These are phyloP conservation scores for Epizoanthus illoricatus DNA, from an alignment of 92 coral and sea anemone species.

Conservation along the genomic window DNA sequence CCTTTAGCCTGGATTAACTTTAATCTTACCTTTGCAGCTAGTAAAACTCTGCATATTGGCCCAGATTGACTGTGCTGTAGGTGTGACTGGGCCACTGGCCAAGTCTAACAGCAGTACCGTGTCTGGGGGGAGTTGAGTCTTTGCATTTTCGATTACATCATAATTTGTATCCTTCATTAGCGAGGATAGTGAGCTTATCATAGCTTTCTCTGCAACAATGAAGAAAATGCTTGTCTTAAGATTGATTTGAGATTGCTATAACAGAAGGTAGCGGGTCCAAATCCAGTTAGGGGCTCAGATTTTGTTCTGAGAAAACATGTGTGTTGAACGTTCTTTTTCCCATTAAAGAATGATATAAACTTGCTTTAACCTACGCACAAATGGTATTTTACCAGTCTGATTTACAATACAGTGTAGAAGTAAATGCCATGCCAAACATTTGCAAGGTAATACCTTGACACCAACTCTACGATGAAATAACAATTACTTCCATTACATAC, in stretches of 20 bases:
- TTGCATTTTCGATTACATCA: constrained; percentile 65
- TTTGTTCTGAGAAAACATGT: no score
- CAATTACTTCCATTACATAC: no score
- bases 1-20: not conserved
- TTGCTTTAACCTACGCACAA: no score
- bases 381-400: no score
- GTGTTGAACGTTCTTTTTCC: no score
- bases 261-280: not conserved
- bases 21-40: constrained; percentile 58
- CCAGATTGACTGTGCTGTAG: constrained; percentile 57
- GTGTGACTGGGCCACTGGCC: constrained; percentile 74
- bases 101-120: constrained; percentile 66
- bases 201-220: constrained; percentile 59
- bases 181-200: constrained; percentile 69
- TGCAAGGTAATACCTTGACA: no score
- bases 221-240: not conserved
- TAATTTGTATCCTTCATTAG: constrained; percentile 68
- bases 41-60: constrained; percentile 57
- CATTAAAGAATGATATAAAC: no score
- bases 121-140: constrained; percentile 67
- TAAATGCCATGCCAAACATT: no score
- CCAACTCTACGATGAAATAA: no score
- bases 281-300: not conserved
- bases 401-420: no score
- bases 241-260: not conserved